Evolutionary conservation across 2,113 vertebrate species (phyloP).

Genomic region (Furnarius figulus): DNA sequence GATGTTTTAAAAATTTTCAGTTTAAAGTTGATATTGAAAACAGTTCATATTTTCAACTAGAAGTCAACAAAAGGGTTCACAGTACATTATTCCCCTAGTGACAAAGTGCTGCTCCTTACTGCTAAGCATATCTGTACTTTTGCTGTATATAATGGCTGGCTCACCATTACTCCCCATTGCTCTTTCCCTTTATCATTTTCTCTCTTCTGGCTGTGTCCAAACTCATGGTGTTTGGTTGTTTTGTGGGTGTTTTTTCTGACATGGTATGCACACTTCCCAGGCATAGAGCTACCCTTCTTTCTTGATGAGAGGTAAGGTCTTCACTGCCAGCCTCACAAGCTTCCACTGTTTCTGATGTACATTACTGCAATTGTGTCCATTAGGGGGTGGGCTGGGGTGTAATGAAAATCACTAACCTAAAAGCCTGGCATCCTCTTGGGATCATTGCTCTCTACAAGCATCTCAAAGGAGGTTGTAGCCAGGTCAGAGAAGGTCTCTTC

Average conservation of each 20-base stretch:
- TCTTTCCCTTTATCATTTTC: background rate
- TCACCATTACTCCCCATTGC: background rate
- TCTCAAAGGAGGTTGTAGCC: rapidly evolving
- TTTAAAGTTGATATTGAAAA: background rate
- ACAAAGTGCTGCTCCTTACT: background rate
- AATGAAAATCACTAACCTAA: background rate
- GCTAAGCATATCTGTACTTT: slow-evolving; percentile 6
- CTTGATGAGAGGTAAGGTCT: background rate
- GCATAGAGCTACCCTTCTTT: background rate
- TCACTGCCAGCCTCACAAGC: background rate
- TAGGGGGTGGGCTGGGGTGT: background rate
- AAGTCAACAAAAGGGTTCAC: background rate
- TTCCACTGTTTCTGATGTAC: background rate
- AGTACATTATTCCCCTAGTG: background rate
- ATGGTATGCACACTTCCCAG: background rate
- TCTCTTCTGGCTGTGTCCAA: background rate
- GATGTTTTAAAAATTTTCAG: background rate
- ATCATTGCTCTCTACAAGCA: background rate
- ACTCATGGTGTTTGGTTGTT: background rate
- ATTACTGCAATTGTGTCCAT: background rate
- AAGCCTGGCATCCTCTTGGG: background rate
- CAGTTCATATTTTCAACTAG: background rate
- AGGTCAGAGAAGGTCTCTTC: background rate
- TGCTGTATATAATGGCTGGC: background rate
- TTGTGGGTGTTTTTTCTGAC: background rate